These are phyloP conservation scores for Tyria jacobaeae DNA, from an alignment of 2,888 invertebrate genomes.

Conservation along the genomic window DNA sequence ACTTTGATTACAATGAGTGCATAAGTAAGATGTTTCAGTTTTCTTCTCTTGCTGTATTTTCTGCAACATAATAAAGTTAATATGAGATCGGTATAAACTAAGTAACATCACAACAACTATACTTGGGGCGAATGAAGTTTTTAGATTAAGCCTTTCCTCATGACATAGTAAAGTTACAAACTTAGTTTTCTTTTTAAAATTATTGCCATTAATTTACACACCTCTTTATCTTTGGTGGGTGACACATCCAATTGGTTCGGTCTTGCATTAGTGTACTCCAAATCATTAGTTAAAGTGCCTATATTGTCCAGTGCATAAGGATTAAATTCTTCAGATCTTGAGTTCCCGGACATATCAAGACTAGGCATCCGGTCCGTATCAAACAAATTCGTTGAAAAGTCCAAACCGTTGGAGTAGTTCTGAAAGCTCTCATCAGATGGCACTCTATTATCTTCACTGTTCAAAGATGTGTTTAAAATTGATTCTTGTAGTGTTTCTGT, in stretches of 20 bases:
- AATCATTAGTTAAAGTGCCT: slow-evolving; percentile 49
- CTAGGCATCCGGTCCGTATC: slow-evolving; percentile 69
- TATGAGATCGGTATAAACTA: neutral
- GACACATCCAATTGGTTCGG: slow-evolving; percentile 21
- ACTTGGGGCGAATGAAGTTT: too few species aligned
- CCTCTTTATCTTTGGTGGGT: slow-evolving; percentile 27
- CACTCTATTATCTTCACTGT: slow-evolving; percentile 60
- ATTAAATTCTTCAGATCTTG: slow-evolving; percentile 66
- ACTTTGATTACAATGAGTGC: slow-evolving; percentile 54
- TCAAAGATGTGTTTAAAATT: slow-evolving; percentile 42
- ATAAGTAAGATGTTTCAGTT: slow-evolving; percentile 36
- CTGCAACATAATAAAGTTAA: slow-evolving; percentile 22
- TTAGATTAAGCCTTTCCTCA: too few species aligned
- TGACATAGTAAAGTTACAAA: neutral
- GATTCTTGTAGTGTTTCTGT: slow-evolving; percentile 24
- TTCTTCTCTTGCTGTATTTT: slow-evolving; percentile 29
- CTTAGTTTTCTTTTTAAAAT: neutral
- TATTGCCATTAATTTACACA: slow-evolving; percentile 12
- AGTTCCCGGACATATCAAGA: slow-evolving; percentile 66
- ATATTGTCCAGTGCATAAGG: slow-evolving; percentile 51
- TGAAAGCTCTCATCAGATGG: slow-evolving; percentile 75
- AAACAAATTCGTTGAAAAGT: slow-evolving; percentile 70
- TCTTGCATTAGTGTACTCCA: slow-evolving; percentile 39
- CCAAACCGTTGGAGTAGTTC: slow-evolving; percentile 67
- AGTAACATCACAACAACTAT: too few species aligned